These are phyloP conservation scores for Tichodroma muraria DNA, from an alignment of 2,113 vertebrate genomes.

Conservation along the genomic window DNA sequence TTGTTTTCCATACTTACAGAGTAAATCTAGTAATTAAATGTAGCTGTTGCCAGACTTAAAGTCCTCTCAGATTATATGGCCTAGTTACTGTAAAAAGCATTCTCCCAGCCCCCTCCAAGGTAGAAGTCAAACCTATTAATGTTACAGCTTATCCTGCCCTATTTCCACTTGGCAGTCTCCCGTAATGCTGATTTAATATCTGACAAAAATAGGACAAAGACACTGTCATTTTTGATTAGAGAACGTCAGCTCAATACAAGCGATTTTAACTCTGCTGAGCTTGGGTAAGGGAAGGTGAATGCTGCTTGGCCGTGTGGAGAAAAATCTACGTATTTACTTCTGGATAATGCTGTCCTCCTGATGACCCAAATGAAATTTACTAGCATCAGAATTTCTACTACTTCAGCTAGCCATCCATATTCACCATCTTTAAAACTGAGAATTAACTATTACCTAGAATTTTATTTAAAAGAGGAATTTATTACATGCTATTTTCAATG, in stretches of 20 bases:
- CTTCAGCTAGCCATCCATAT: not conserved
- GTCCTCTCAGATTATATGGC: not conserved
- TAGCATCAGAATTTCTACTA: not conserved
- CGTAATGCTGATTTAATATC: conserved; percentile 30
- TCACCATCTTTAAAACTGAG: not conserved
- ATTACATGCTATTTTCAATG: not conserved
- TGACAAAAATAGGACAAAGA: conserved; percentile 54
- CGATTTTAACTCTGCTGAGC: not conserved
- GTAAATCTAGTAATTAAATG: conserved; percentile 10
- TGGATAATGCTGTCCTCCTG: not conserved
- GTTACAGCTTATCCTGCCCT: conserved; percentile 51
- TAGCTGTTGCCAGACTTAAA: conserved; percentile 13
- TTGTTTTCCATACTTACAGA: not conserved
- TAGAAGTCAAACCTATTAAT: conserved; percentile 44
- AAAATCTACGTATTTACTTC: fast-evolving
- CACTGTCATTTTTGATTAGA: conserved; percentile 57
- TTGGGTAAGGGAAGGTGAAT: not conserved
- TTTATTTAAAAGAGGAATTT: not conserved
- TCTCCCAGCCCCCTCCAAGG: not conserved
- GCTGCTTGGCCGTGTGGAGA: not conserved
- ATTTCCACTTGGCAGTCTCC: conserved; percentile 39
- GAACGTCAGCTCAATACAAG: conserved; percentile 6
- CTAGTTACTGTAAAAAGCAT: conserved; percentile 37
- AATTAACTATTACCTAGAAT: not conserved
- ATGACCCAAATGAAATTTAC: not conserved